Evolutionary conservation across 2,797 vertebrate genomes (phyloP).

Genomic region (Linurgus olivaceus): DNA sequence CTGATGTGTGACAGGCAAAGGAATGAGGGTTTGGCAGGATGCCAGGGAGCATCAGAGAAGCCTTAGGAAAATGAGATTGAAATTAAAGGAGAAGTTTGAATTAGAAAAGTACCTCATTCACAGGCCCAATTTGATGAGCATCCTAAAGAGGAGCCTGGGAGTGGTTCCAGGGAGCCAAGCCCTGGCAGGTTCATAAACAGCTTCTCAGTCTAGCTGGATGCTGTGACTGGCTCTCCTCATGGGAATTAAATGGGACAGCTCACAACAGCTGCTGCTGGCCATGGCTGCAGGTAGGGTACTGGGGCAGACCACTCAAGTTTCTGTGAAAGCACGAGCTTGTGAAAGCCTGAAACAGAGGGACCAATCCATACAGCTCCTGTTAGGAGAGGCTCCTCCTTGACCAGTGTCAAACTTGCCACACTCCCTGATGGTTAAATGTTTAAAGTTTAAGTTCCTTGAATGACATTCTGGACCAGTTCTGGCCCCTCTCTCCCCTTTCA

Average conservation of each 20-base stretch:
- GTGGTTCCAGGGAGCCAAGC: neutral
- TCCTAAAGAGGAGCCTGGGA: neutral
- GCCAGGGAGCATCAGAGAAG: neutral
- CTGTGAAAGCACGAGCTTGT: neutral
- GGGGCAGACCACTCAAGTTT: neutral
- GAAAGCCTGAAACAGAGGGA: neutral
- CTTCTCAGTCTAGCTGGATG: neutral
- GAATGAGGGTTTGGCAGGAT: neutral
- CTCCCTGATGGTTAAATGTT: neutral
- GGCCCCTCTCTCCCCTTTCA: accelerated
- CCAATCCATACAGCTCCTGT: neutral
- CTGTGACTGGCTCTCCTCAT: neutral
- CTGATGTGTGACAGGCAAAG: neutral
- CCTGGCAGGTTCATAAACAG: neutral
- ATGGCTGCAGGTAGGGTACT: neutral
- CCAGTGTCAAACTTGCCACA: neutral
- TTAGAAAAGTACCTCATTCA: neutral
- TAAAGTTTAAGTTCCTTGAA: neutral
- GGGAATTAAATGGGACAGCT: neutral
- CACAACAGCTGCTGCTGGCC: neutral
- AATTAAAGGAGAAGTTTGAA: conserved; percentile 7
- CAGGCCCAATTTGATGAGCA: accelerated
- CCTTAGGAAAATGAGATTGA: neutral
- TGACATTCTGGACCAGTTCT: neutral
- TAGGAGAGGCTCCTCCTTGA: neutral